Evolutionary conservation across 2,797 vertebrate genomes (phyloP), one percentile per base, ranked within the genome.

Genomic region (Ceryle rudis): DNA sequence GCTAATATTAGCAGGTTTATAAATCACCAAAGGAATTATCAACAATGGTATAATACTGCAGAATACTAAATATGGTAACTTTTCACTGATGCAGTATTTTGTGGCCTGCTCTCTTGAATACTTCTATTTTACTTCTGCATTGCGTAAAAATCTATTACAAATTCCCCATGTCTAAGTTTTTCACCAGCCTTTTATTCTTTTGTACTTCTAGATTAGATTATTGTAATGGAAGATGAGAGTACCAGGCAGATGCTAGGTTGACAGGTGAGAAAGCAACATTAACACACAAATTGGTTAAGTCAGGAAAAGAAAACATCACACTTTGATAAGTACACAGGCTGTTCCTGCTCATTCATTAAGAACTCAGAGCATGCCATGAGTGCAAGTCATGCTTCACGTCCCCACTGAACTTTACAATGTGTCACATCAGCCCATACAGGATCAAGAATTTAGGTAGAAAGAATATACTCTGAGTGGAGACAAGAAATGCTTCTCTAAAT

Each of bases 281-380:
- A 92, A 69, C 22, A 70, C 35, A 64, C 5, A 93, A 84, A 89
- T 77, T 85, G 89, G 89, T 92, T 96, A 86, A 84, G 12, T 21
- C 0, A 3, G 35, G 41, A 86, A 58, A 49, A 84, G 65, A 90
- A 90, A 92, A 80, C 54, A 77, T 73, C n/a, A 39, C 46, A 62
- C 77, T 72, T 79, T 84, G 62, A 49, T 75, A 92, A 92, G 66
- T 55, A 70, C 19, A 23, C 9, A 18, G 62, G 8, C 62, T 66
- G 29, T n/a, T 89, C 13, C 58, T 85, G 35, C 7, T 92, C 55
- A 25, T 73, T 86, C 46, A 64, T 93, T 89, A 93, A 52, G 70
- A 86, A 77, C 35, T 86, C 83, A 66, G 47, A 84, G 20, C 42
- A 37, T 77, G 55, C 23, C 71, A 33, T 0, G 4, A 81, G 60